A percentile compares a stretch with the other conserved stretches of the same genome.
Conservation (phyloP, 2,113 vertebrate genomes). For the Scomber scombrus region DNA sequence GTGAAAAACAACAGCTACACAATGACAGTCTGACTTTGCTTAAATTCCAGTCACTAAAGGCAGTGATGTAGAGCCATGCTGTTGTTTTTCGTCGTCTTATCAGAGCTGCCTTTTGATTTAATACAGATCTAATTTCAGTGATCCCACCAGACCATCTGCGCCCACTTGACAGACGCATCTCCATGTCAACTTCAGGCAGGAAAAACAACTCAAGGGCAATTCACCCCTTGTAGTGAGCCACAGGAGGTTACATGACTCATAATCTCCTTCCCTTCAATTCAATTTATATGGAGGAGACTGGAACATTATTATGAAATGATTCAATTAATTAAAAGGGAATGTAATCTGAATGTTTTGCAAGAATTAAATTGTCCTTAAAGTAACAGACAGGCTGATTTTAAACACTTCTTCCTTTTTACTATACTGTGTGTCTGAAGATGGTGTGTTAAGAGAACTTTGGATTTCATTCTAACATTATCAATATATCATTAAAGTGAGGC, state of each 20-base stretch:
- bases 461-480: no score
- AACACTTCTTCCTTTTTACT: no score
- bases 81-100: not conserved
- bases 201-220: conserved; percentile 40
- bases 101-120: not conserved
- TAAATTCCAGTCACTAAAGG: not conserved
- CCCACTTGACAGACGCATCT: conserved; percentile 51
- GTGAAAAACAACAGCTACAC: not conserved
- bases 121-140: not conserved
- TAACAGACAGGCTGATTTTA: no score
- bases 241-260: conserved; percentile 4
- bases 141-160: conserved; percentile 57
- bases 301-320: not conserved
- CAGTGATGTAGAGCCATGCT: not conserved
- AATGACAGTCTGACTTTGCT: not conserved
- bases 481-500: not conserved
- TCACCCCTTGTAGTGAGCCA: not conserved
- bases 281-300: not conserved
- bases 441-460: no score
- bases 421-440: no score
- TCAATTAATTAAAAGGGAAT: not conserved
- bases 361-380: no score
- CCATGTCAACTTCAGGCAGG: conserved; percentile 53
- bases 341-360: no score
- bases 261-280: not conserved